These are phyloP conservation scores for Thalassaphorura encarpata DNA, from an alignment of 1,140 invertebrate genomes.

Conservation along the genomic window DNA sequence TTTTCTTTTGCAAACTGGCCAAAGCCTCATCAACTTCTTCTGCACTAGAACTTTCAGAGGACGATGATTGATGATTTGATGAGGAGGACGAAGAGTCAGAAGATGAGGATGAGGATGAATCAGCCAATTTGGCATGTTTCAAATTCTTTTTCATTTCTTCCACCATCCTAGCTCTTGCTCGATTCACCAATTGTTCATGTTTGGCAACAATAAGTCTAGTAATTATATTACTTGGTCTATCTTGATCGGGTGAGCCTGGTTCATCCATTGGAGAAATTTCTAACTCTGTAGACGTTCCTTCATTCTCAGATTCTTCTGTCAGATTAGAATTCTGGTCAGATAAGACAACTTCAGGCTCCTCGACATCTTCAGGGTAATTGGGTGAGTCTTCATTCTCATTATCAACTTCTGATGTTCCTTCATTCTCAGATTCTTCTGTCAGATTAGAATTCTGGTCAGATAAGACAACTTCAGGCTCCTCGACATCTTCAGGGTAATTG, in stretches of 20 bases:
- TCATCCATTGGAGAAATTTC: neutral
- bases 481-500: too few species aligned
- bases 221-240: conserved; percentile 12
- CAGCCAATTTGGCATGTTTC: neutral
- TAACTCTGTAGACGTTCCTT: neutral
- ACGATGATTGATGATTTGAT: too few species aligned
- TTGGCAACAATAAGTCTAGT: conserved; percentile 17
- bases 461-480: too few species aligned
- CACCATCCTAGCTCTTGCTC: conserved; percentile 9
- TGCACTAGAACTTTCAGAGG: neutral
- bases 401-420: neutral
- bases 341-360: too few species aligned
- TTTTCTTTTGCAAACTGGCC: neutral
- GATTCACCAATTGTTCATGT: conserved; percentile 2
- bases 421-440: neutral
- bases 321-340: too few species aligned
- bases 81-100: too few species aligned
- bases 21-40: neutral
- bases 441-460: too few species aligned
- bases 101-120: neutral
- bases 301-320: neutral
- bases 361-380: too few species aligned
- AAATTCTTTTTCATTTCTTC: conserved; percentile 6
- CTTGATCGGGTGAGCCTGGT: neutral
- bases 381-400: neutral